phyloP scores from a whole-genome alignment of 2,888 invertebrate genomes.

The Anoplius nigerrimus region DNA sequence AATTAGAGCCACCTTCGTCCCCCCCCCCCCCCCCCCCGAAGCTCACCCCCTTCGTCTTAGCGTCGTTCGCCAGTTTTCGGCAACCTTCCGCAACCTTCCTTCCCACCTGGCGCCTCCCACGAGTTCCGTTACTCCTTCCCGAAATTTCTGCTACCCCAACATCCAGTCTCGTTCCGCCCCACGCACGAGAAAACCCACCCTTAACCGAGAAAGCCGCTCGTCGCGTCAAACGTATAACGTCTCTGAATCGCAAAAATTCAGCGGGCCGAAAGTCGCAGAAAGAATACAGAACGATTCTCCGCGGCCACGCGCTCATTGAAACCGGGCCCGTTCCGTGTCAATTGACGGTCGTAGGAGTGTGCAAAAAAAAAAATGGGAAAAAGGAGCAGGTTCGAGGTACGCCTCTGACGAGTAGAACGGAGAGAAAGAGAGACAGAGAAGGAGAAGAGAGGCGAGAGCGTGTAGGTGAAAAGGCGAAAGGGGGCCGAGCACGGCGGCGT shows the following conservation, averaged over 20 bases:
- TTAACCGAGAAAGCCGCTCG: no score
- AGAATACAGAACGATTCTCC: not conserved
- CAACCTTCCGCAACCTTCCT: not conserved
- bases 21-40: conserved; percentile 11
- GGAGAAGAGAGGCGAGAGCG: no score
- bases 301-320: conserved; percentile 8
- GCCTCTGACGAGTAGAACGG: not conserved
- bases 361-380: conserved; percentile 12
- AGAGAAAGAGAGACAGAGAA: not conserved
- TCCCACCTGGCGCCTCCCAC: no score
- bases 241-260: no score
- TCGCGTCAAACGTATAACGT: no score
- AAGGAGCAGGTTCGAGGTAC: no score
- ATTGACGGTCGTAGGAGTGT: no score
- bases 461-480: not conserved
- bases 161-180: no score
- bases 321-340: not conserved
- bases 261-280: no score
- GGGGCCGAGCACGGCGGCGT: conserved; percentile 7
- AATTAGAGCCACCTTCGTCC: conserved; percentile 49
- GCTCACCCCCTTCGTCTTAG: not conserved
- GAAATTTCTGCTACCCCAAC: no score
- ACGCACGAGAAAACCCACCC: no score
- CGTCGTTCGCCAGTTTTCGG: not conserved
- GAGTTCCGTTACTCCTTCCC: no score